Base-by-base conservation (phyloP, 1,140 invertebrate genomes). In the Microplitis mediator region DNA sequence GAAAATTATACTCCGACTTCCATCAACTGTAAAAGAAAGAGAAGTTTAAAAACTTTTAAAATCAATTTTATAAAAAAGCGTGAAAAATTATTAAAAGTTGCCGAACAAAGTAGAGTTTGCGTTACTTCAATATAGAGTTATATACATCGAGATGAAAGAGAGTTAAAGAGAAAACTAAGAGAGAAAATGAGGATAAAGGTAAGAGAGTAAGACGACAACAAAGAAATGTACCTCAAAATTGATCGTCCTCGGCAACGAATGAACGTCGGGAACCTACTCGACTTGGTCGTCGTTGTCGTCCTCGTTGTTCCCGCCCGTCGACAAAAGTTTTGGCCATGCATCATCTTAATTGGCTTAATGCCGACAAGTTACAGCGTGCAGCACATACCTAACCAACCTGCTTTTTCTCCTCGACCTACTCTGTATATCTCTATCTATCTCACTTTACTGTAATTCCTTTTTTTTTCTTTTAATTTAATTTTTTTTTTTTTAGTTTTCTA, bases 341-440 rank as follows among this genome's bases (percentile, higher is more conserved):
- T 85, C 82, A 85, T 82, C 79, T 85, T 85, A 85, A 84, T 84
- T 85, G 81, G 83, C 80, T 83, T 83, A 83, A 81, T 80, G 80
- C 76, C 78, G 82, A 81, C 81, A 81, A 81, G 80, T 81, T 82
- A 79, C 80, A 83, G 65, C 70, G 62, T 68, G 70, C 71, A 62
- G 75, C 72, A 76, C 60, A 58, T 65, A 77, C 70, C 74, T 58
- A 69, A 70, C 75, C 69, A 69, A 69, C 64, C 67, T 45, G 23
- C 71, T 78, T 77, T 76, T 78, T 78, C 74, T 69, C 73, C 39
- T 71, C 62, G 39, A 50, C 31, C 35, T 56, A 69, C 31, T 35
- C 62, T 65, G 35, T 45, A 16, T 54, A 9, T 62, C 35, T 62
- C 34, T 62, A n/a, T 69, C 51, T 68, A 39, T 68, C 52, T 66